phyloP scores from a whole-genome alignment of 2,113 vertebrate genomes.

The Amia ocellicauda region DNA sequence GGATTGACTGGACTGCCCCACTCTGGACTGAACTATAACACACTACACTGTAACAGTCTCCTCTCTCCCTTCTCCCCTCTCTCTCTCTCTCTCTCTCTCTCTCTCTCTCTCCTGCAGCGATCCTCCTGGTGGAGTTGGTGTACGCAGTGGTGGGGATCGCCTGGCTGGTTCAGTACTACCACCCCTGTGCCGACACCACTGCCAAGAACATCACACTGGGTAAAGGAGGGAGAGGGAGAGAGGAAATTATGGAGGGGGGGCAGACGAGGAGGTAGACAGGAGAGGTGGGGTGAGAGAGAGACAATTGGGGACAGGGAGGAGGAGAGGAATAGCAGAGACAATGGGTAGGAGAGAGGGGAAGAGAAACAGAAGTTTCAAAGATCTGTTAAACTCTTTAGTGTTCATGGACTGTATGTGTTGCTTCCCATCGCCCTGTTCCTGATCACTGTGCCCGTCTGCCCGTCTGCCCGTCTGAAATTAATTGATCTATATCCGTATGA shows the following conservation, averaged over 20 bases:
- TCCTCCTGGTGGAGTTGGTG: conserved; percentile 92
- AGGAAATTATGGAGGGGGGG: not conserved
- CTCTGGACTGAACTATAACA: not conserved
- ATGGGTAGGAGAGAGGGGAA: not conserved
- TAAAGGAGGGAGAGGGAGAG: conserved; percentile 46
- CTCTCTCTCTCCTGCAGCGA: conserved; percentile 63
- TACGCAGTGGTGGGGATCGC: conserved; percentile 95
- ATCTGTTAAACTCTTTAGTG: too few relatives aligned
- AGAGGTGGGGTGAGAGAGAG: too few relatives aligned
- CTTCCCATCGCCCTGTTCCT: too few relatives aligned
- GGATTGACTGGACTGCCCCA: too few relatives aligned
- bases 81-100: not conserved
- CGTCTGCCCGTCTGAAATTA: not conserved
- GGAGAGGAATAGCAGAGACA: too few relatives aligned
- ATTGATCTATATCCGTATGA: not conserved
- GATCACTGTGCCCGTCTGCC: too few relatives aligned
- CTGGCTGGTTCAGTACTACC: conserved; percentile 95
- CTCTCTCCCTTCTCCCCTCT: not conserved
- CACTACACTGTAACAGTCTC: not conserved
- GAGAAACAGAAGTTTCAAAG: not conserved
- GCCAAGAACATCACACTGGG: conserved; percentile 95
- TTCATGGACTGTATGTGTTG: too few relatives aligned
- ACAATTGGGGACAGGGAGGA: too few relatives aligned
- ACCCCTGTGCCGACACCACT: conserved; percentile 91
- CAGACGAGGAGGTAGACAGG: not conserved